phyloP scores from a whole-genome alignment of 2,888 invertebrate species.

The Thymelicus lineola region DNA sequence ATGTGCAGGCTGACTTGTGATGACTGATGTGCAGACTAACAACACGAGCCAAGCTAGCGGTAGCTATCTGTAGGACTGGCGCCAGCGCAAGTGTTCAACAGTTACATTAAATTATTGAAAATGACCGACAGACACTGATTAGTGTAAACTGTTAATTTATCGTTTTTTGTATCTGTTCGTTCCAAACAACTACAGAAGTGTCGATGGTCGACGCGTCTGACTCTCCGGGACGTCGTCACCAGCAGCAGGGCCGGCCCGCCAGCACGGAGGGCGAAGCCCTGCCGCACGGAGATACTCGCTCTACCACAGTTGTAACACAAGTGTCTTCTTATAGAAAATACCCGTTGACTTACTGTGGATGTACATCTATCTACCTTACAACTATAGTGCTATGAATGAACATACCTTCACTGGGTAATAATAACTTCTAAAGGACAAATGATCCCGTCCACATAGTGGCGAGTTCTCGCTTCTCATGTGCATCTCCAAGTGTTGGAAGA shows the following conservation, averaged over 20 bases:
- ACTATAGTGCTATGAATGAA: conserved; percentile 29
- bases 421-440: conserved; percentile 97
- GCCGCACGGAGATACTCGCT: conserved; percentile 67
- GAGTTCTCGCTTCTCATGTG: conserved; percentile 99
- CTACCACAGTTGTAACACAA: conserved; percentile 81
- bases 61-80: too few relatives aligned
- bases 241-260: conserved; percentile 58
- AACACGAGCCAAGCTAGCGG: too few relatives aligned
- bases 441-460: conserved; percentile 98
- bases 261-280: conserved; percentile 56
- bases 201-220: conserved; percentile 58
- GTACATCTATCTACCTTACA: neutral
- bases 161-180: conserved; percentile 58
- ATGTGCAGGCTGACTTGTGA: too few relatives aligned
- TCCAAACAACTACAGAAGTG: conserved; percentile 74
- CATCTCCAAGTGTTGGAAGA: conserved; percentile 99
- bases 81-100: too few relatives aligned
- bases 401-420: conserved; percentile 98
- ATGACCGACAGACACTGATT: too few relatives aligned
- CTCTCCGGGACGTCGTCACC: conserved; percentile 71
- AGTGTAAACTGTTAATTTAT: too few relatives aligned
- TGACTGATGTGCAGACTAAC: too few relatives aligned
- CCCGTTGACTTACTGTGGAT: conserved; percentile 78
- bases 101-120: too few relatives aligned
- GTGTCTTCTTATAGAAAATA: conserved; percentile 49